Percentiles rank a stretch among this genome's conserved stretches.
phyloP scores from a whole-genome alignment of 2,888 invertebrate species.

The Tyria jacobaeae region DNA sequence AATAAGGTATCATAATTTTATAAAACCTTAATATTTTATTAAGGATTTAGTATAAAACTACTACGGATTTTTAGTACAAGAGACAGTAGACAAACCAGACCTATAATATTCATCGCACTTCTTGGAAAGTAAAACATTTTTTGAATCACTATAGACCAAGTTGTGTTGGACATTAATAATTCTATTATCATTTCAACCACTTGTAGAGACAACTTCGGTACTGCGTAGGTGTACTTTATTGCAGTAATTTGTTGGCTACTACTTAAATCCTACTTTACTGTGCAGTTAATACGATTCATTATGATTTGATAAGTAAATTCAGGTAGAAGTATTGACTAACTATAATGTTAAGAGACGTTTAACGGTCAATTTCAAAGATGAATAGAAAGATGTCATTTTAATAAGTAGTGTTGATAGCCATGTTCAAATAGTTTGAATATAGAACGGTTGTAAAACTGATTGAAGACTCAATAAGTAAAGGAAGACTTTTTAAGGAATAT shows the following conservation, averaged over 20 bases:
- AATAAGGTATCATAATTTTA: too few relatives aligned
- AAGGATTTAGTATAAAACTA: conserved; percentile 11
- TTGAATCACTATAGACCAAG: conserved; percentile 18
- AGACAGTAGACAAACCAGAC: conserved; percentile 16
- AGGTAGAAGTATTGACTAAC: conserved; percentile 32
- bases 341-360: conserved; percentile 23
- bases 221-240: conserved; percentile 47
- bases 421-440: conserved; percentile 23
- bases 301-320: neutral
- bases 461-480: conserved; percentile 18
- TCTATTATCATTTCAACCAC: conserved; percentile 47
- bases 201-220: conserved; percentile 41
- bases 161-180: conserved; percentile 30
- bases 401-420: conserved; percentile 22
- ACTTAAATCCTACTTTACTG: conserved; percentile 21
- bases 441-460: conserved; percentile 19
- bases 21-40: neutral
- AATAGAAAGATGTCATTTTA: conserved; percentile 25
- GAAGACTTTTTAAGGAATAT: neutral
- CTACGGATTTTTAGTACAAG: conserved; percentile 16
- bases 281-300: neutral
- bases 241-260: conserved; percentile 15
- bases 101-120: neutral
- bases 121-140: neutral
- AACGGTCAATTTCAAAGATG: conserved; percentile 39